These are phyloP conservation scores for Sus cebifrons DNA, from an alignment of 2,797 vertebrate genomes.

Conservation along the genomic window DNA sequence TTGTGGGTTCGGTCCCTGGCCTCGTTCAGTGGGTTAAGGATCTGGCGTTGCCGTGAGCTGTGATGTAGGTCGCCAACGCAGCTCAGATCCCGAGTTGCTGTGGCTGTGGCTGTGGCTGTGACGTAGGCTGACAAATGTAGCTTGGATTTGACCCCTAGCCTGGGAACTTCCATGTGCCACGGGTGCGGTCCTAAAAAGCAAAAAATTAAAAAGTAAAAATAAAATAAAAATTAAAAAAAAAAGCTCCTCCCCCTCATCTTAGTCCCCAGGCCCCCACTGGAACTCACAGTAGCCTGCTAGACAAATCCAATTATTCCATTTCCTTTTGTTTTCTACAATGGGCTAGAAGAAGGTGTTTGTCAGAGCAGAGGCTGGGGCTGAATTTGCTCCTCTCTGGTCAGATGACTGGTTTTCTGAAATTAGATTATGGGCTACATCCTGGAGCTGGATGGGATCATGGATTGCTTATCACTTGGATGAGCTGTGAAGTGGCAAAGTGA, in stretches of 20 bases:
- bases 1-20: no score
- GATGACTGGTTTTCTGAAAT: slow-evolving; percentile 51
- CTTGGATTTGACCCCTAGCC: no score
- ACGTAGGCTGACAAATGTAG: no score
- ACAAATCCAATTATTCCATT: slow-evolving; percentile 55
- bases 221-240: not conserved
- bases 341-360: slow-evolving; percentile 17
- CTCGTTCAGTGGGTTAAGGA: no score
- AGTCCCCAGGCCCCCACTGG: slow-evolving; percentile 32
- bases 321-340: slow-evolving; percentile 49
- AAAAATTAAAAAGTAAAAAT: no score
- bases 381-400: slow-evolving; percentile 42
- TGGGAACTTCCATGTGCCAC: no score
- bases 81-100: no score
- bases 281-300: slow-evolving; percentile 15
- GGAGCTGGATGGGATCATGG: not conserved
- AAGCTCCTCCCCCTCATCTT: not conserved
- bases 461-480: slow-evolving; percentile 19
- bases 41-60: no score
- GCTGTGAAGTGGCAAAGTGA: not conserved
- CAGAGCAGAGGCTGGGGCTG: not conserved
- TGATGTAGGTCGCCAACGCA: no score
- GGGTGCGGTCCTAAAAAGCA: no score
- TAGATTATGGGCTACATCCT: slow-evolving; percentile 32
- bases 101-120: no score